These are phyloP conservation scores for Saturnia japonica DNA, from an alignment of 2,888 invertebrate species.

Conservation along the genomic window DNA sequence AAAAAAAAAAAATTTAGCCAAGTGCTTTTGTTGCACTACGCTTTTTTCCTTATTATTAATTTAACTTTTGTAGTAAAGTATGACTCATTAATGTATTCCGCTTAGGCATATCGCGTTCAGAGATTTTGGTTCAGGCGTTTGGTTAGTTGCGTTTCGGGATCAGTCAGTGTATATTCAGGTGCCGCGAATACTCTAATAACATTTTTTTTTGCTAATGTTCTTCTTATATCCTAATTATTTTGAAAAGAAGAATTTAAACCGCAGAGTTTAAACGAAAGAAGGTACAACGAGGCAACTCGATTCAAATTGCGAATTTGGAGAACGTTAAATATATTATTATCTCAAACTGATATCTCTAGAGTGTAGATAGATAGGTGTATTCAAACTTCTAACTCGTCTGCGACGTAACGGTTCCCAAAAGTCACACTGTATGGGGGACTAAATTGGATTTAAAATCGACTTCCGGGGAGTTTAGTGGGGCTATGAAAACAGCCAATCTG, in stretches of 20 bases:
- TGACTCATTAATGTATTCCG: too few relatives aligned
- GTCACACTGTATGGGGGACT: neutral
- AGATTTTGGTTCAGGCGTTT: too few relatives aligned
- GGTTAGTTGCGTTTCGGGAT: too few relatives aligned
- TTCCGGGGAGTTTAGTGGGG: constrained; percentile 3
- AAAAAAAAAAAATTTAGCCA: too few relatives aligned
- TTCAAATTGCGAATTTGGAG: neutral
- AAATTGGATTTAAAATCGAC: constrained; percentile 9
- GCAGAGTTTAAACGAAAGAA: neutral
- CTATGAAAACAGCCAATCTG: neutral
- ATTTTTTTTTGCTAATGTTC: neutral
- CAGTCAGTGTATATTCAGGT: too few relatives aligned
- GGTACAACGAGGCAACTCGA: neutral
- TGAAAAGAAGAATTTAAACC: neutral
- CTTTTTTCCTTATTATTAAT: too few relatives aligned
- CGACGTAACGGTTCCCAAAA: constrained; percentile 4
- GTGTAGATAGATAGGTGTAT: neutral
- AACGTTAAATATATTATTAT: neutral
- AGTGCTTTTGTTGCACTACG: too few relatives aligned
- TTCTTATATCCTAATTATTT: neutral
- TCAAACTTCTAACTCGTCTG: constrained; percentile 5
- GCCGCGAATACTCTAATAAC: neutral
- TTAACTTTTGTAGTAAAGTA: too few relatives aligned
- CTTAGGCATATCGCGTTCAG: too few relatives aligned
- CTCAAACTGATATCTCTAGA: neutral